Evolutionary conservation across 2,888 invertebrate genomes (phyloP).

Genomic region (Halictus quadricinctus): DNA sequence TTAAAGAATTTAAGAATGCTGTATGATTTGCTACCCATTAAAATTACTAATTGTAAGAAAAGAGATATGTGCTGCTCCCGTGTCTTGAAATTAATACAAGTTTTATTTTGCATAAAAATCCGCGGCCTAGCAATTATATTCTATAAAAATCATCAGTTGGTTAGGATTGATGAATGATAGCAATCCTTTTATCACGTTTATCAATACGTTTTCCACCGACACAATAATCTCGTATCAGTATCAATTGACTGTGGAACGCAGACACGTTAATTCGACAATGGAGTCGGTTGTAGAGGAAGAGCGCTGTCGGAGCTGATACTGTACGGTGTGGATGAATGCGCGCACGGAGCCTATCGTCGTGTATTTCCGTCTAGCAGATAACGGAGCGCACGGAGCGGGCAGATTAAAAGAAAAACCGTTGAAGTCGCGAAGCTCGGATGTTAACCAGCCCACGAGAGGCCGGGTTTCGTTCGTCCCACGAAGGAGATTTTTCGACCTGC

Average conservation of each 20-base stretch:
- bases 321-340: background rate
- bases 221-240: slow-evolving; percentile 3
- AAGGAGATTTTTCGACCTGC: slow-evolving; percentile 61
- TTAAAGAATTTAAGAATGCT: too few species aligned
- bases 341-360: slow-evolving; percentile 29
- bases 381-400: slow-evolving; percentile 3
- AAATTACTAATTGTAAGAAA: too few species aligned
- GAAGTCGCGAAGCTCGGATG: slow-evolving; percentile 23
- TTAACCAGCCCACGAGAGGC: slow-evolving; percentile 11
- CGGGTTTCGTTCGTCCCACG: slow-evolving; percentile 30
- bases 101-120: background rate
- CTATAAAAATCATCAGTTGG: background rate
- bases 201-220: background rate
- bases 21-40: too few species aligned
- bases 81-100: background rate
- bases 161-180: background rate
- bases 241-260: slow-evolving; percentile 15
- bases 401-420: slow-evolving; percentile 35
- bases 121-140: background rate
- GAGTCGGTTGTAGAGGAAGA: slow-evolving; percentile 2
- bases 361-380: slow-evolving; percentile 56
- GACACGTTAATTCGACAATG: slow-evolving; percentile 13
- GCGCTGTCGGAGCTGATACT: slow-evolving; percentile 15
- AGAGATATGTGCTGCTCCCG: background rate
- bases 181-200: background rate